These are phyloP conservation scores for Vidua macroura DNA, from an alignment of 2,113 vertebrate genomes.

Conservation along the genomic window DNA sequence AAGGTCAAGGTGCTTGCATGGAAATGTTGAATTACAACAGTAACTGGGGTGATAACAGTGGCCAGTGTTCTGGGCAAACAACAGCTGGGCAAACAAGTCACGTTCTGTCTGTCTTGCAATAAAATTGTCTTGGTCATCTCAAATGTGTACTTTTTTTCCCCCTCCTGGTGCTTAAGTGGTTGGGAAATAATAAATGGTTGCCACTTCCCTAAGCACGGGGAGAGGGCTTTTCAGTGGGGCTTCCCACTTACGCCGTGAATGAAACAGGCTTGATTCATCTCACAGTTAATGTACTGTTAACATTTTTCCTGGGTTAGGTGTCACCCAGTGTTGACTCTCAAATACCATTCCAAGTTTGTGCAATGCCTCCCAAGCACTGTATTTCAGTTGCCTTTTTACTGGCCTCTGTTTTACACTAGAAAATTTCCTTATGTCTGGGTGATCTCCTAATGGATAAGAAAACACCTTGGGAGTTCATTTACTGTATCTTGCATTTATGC, in stretches of 20 bases:
- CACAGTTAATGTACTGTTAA: not conserved
- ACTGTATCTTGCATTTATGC: not conserved
- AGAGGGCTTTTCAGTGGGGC: slow-evolving; percentile 8
- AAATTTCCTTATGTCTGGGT: not conserved
- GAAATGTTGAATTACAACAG: not conserved
- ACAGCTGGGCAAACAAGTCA: slow-evolving; percentile 59
- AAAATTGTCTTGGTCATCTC: slow-evolving; percentile 34
- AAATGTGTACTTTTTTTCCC: not conserved
- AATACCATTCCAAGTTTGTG: not conserved
- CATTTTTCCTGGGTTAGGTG: not conserved
- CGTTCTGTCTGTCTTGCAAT: slow-evolving; percentile 40
- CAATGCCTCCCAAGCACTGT: not conserved
- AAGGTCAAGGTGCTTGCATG: not conserved
- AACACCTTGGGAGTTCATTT: not conserved
- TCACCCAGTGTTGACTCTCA: not conserved
- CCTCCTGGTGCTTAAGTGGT: not conserved
- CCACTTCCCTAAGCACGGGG: not conserved
- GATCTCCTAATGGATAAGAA: slow-evolving; percentile 43
- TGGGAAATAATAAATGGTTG: not conserved
- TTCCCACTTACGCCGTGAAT: slow-evolving; percentile 3
- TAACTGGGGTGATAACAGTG: not conserved
- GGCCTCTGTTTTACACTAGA: not conserved
- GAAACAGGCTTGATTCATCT: slow-evolving; percentile 2
- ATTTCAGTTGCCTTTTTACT: slow-evolving; percentile 7
- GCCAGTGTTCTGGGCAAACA: slow-evolving; percentile 43